phyloP scores from a whole-genome alignment of 2,888 invertebrate genomes.

The Doris montereyensis region DNA sequence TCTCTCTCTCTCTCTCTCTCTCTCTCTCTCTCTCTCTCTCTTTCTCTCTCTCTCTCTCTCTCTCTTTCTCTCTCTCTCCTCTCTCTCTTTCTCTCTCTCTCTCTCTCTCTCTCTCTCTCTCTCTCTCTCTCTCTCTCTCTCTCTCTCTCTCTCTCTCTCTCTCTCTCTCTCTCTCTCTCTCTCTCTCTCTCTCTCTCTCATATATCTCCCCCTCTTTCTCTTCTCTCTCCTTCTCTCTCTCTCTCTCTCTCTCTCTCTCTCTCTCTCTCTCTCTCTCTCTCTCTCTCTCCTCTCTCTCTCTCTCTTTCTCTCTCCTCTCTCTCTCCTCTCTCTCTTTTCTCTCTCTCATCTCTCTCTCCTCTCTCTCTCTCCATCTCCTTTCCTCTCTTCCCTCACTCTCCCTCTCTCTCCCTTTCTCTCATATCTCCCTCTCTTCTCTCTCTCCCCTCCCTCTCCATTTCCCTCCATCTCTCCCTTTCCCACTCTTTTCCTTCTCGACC shows the following conservation, averaged over 20 bases:
- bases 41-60: not conserved
- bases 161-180: not conserved
- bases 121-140: not conserved
- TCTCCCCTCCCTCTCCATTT: not conserved
- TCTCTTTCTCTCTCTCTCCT: not conserved
- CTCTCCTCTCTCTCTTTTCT: not conserved
- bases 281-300: slow-evolving; percentile 1
- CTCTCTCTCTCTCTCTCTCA: not conserved
- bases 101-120: not conserved
- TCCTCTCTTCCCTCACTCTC: not conserved
- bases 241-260: slow-evolving; percentile 26
- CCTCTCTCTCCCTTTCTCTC: not conserved
- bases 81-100: not conserved
- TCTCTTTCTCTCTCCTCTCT: not conserved
- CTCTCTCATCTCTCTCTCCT: not conserved
- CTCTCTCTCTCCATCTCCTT: not conserved
- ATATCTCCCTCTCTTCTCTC: not conserved
- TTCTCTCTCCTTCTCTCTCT: not conserved
- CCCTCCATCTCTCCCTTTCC: not conserved
- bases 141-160: not conserved
- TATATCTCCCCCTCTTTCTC: not conserved
- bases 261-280: not conserved
- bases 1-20: not conserved
- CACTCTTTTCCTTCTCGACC: not conserved
- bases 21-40: not conserved